These are phyloP conservation scores for Aradus depressus DNA, from an alignment of 2,888 invertebrate species.

Conservation along the genomic window DNA sequence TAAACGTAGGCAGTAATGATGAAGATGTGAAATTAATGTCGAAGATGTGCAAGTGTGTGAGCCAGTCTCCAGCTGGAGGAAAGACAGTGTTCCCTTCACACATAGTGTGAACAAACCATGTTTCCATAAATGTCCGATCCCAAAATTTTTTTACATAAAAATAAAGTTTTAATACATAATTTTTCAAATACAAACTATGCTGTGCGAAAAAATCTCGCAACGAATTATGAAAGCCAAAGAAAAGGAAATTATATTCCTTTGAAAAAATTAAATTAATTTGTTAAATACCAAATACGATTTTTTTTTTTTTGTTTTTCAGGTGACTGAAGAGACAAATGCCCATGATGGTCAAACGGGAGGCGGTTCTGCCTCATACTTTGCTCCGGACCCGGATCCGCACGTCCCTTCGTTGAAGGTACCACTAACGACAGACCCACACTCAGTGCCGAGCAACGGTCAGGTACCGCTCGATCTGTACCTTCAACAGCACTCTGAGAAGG, in stretches of 20 bases:
- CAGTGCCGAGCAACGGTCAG: conserved; percentile 39
- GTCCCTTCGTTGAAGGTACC: conserved; percentile 38
- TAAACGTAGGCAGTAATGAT: background rate
- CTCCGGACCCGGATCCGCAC: conserved; percentile 43
- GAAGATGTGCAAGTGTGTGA: too few relatives aligned
- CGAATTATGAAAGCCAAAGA: too few relatives aligned
- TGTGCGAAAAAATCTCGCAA: too few relatives aligned
- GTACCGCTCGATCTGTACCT: conserved; percentile 32
- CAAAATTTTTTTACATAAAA: too few relatives aligned
- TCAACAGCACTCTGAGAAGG: conserved; percentile 29
- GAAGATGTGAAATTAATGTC: too few relatives aligned
- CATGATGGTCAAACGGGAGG: conserved; percentile 35
- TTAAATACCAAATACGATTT: background rate
- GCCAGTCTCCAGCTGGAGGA: too few relatives aligned
- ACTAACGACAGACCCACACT: conserved; percentile 37
- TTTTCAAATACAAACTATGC: too few relatives aligned
- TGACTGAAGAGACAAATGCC: conserved; percentile 41
- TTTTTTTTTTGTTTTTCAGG: conserved; percentile 33
- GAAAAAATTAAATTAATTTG: too few relatives aligned
- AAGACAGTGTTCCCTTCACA: too few relatives aligned
- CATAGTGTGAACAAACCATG: too few relatives aligned
- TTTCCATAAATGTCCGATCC: too few relatives aligned
- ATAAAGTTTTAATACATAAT: too few relatives aligned
- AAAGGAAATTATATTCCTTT: background rate
- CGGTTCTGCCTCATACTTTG: conserved; percentile 37